These are phyloP conservation scores for Poicephalus meyeri DNA, from an alignment of 2,113 vertebrate species.

Conservation along the genomic window DNA sequence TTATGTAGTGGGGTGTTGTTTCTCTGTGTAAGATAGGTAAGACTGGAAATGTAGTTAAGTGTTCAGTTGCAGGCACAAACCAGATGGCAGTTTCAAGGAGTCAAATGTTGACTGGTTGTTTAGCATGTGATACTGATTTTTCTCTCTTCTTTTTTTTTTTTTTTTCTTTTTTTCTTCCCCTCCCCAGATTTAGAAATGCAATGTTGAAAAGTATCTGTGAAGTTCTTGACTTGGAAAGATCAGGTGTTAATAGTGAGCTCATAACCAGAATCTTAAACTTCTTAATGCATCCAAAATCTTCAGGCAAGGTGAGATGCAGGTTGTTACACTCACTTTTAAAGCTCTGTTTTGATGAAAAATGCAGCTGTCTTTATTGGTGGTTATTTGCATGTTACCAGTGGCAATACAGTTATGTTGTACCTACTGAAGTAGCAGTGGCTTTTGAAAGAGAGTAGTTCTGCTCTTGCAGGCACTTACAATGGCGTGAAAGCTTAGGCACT, in stretches of 20 bases:
- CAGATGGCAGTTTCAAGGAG: background rate
- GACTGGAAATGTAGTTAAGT: background rate
- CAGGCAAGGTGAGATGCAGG: slow-evolving; percentile 85
- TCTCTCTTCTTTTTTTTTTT: background rate
- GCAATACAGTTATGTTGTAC: background rate
- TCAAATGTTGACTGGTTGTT: background rate
- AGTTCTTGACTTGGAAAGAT: slow-evolving; percentile 93
- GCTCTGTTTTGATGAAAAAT: background rate
- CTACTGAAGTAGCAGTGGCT: background rate
- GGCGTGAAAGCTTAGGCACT: background rate
- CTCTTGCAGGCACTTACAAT: background rate
- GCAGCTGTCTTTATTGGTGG: background rate
- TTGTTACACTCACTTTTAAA: background rate
- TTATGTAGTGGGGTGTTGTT: background rate
- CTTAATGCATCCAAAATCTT: slow-evolving; percentile 88
- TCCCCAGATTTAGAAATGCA: slow-evolving; percentile 75
- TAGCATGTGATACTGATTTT: background rate
- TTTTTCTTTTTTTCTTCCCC: background rate
- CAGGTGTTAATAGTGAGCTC: slow-evolving; percentile 87
- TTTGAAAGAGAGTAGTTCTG: background rate
- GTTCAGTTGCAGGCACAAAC: background rate
- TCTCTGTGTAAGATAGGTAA: background rate
- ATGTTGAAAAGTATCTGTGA: slow-evolving; percentile 90
- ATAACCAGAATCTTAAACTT: slow-evolving; percentile 91
- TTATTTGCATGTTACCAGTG: background rate